Evolutionary conservation across 2,113 vertebrate genomes (phyloP), one percentile per base, ranked within the genome.

Genomic region (Amia ocellicauda): DNA sequence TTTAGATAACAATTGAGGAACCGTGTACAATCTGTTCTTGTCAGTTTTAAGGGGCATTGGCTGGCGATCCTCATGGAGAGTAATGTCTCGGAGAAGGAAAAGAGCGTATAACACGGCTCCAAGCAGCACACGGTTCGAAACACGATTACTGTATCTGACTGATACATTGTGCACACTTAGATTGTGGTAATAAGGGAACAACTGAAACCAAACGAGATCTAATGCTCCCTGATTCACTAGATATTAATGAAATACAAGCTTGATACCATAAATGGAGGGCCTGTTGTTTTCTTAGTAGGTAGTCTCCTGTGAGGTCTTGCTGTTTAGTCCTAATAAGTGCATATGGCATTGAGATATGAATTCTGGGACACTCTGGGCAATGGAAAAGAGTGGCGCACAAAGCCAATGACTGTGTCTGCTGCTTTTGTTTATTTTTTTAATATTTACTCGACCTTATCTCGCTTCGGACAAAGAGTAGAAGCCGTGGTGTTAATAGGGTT

Each of bases 371-470:
- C 26, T 26, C 17, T 20, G 17, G n/a, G 42, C 9, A 29, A 40
- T 14, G 42, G 14, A 20, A 36, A 51, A 23, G 9, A 58, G 41
- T 58, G 20, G 28, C 20, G 47, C 29, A 8, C 26, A 61, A 27
- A 47, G 16, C 28, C 17, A 45, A 51, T 27, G 28, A 8, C 31
- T 47, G n/a, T 47, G 23, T 60, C 23, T 47, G 3, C 8, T n/a
- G 20, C 23, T 49, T 58, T 63, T 65, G 22, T 60, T 50, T 58
- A 41, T 69, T 67, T 54, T 62, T 36, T 22, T 47, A 76, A 74
- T 78, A 69, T 83, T 84, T 80, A 63, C 71, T 74, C 27, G 67
- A 50, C 7, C 70, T 74, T 77, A 50, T 78, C 64, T 81, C 74
- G 27, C 52, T 22, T 72, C 57, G 66, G 58, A 64, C 27, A 61